Percentiles rank a stretch among this genome's conserved stretches.
phyloP scores from a whole-genome alignment of 2,888 invertebrate species.

The Silvanus unidentatus region DNA sequence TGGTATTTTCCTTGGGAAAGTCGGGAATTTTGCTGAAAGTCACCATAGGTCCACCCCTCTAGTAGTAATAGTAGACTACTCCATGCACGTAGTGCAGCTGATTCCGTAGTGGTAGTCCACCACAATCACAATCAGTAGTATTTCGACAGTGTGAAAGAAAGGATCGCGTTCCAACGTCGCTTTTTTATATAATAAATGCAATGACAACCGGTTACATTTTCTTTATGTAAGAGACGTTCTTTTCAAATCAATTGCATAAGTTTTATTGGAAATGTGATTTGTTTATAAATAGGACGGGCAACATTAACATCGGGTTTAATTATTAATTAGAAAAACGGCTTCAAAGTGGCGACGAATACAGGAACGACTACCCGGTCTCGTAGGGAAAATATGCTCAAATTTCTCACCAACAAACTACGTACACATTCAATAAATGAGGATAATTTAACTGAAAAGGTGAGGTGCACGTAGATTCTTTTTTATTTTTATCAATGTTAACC shows the following conservation, averaged over 20 bases:
- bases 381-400: slow-evolving; percentile 74
- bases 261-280: slow-evolving; percentile 13
- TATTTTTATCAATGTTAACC: slow-evolving; percentile 34
- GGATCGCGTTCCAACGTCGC: slow-evolving; percentile 17
- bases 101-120: slow-evolving; percentile 32
- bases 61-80: slow-evolving; percentile 43
- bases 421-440: slow-evolving; percentile 83
- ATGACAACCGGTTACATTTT: slow-evolving; percentile 27
- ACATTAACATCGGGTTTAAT: neutral
- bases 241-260: slow-evolving; percentile 20
- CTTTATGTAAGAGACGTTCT: no score
- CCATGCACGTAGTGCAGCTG: slow-evolving; percentile 50
- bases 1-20: neutral
- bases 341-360: slow-evolving; percentile 46
- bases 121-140: slow-evolving; percentile 45
- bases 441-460: slow-evolving; percentile 46
- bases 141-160: slow-evolving; percentile 40
- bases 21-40: neutral
- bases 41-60: slow-evolving; percentile 27
- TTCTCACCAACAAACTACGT: slow-evolving; percentile 78
- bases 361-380: slow-evolving; percentile 38
- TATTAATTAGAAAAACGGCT: slow-evolving; percentile 23
- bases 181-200: slow-evolving; percentile 16
- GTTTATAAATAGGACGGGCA: neutral
- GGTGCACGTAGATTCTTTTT: slow-evolving; percentile 23